Evolutionary conservation across 1,140 invertebrate species (phyloP).

Genomic region (Cydia fagiglandana): DNA sequence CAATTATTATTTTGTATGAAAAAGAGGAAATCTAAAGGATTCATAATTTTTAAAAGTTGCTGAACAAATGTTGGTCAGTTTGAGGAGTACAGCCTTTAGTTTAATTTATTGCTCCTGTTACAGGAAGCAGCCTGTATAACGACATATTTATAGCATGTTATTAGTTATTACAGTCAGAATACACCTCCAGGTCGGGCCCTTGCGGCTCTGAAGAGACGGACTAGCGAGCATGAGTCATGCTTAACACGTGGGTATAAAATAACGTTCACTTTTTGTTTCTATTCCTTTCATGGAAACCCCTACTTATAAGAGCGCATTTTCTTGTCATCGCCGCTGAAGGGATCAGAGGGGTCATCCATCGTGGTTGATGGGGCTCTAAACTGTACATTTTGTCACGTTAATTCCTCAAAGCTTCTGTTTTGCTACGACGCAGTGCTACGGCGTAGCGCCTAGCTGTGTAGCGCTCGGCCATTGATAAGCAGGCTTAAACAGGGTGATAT

Average conservation of each 20-base stretch:
- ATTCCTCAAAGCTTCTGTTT: slow-evolving; percentile 4
- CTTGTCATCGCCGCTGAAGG: slow-evolving; percentile 22
- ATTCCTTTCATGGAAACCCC: not conserved
- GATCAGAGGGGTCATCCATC: slow-evolving; percentile 26
- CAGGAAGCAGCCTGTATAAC: no score
- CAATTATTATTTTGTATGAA: no score
- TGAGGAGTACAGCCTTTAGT: no score
- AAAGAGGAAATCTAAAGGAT: no score
- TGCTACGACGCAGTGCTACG: slow-evolving; percentile 9
- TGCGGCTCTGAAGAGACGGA: no score
- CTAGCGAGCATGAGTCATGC: not conserved
- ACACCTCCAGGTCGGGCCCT: no score
- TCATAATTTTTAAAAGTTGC: no score
- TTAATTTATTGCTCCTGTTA: no score
- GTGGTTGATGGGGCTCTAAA: slow-evolving; percentile 28
- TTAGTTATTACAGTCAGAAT: no score
- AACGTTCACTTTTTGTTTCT: not conserved
- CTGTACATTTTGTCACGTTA: slow-evolving; percentile 13
- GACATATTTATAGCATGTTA: no score
- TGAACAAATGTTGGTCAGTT: no score
- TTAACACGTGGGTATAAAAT: not conserved
- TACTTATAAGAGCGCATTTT: slow-evolving; percentile 20
- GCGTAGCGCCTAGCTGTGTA: not conserved
- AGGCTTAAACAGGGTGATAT: not conserved
- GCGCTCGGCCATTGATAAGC: not conserved